These are phyloP conservation scores for Petrocephalus zakoni DNA, from an alignment of 2,113 vertebrate species.

Conservation along the genomic window DNA sequence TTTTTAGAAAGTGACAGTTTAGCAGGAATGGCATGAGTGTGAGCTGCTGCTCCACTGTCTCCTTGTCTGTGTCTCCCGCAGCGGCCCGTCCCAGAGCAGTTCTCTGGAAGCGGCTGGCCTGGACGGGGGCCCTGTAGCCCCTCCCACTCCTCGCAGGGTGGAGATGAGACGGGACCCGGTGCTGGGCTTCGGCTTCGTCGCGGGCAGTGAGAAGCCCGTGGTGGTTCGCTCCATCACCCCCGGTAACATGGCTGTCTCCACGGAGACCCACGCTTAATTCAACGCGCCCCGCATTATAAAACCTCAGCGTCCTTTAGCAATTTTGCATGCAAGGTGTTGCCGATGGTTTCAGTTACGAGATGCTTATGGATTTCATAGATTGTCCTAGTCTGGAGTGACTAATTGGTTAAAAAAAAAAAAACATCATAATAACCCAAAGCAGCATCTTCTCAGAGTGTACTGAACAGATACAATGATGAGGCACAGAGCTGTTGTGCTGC, in stretches of 20 bases:
- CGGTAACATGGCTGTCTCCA: constrained; percentile 61
- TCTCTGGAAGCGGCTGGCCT: constrained; percentile 88
- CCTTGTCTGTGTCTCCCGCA: constrained; percentile 40
- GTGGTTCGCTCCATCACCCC: constrained; percentile 96
- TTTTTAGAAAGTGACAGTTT: neutral
- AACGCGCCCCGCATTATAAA: neutral
- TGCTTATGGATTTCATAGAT: neutral
- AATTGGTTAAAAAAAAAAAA: neutral
- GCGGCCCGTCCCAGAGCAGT: constrained; percentile 83
- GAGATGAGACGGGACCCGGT: constrained; percentile 98
- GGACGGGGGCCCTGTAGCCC: constrained; percentile 83
- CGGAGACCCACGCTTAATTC: neutral
- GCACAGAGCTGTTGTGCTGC: neutral
- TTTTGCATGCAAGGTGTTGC: neutral
- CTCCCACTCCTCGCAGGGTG: constrained; percentile 84
- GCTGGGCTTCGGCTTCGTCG: constrained; percentile 95
- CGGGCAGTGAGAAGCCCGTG: constrained; percentile 97
- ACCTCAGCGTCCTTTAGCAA: neutral
- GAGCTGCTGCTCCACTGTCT: neutral
- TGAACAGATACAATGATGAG: too few species aligned
- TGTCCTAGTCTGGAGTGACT: neutral
- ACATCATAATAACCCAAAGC: neutral
- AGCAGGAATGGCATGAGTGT: neutral
- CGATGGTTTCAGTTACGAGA: neutral
- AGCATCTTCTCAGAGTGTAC: neutral